Evolutionary conservation across 2,113 vertebrate species (phyloP).

Genomic region (Nestor notabilis): DNA sequence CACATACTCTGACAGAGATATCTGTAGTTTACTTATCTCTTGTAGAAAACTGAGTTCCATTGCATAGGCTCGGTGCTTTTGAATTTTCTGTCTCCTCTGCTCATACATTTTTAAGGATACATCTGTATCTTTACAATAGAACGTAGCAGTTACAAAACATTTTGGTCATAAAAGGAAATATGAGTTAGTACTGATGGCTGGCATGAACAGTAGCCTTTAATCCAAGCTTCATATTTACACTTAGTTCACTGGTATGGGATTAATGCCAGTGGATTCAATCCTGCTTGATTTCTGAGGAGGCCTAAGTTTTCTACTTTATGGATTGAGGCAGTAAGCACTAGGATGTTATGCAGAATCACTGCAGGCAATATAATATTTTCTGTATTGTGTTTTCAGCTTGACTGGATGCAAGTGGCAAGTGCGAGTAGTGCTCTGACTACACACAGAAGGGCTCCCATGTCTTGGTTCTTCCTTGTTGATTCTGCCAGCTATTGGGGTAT

Average conservation of each 20-base stretch:
- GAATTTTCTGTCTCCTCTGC: neutral
- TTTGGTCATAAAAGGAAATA: neutral
- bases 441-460: neutral
- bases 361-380: neutral
- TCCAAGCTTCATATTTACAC: neutral
- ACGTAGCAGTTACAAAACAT: neutral
- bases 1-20: neutral
- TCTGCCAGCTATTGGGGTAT: neutral
- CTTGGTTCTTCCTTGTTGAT: neutral
- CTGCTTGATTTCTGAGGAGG: neutral
- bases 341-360: neutral
- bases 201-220: neutral
- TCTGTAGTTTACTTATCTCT: conserved; percentile 12
- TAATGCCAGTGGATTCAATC: neutral
- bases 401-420: neutral
- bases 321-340: neutral
- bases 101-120: neutral
- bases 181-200: neutral
- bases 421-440: neutral
- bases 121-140: neutral
- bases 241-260: neutral
- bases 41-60: neutral
- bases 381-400: neutral
- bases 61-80: neutral
- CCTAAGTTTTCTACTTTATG: neutral